Conservation (phyloP, 2,888 invertebrate genomes). For the Helobdella robusta region DNA sequence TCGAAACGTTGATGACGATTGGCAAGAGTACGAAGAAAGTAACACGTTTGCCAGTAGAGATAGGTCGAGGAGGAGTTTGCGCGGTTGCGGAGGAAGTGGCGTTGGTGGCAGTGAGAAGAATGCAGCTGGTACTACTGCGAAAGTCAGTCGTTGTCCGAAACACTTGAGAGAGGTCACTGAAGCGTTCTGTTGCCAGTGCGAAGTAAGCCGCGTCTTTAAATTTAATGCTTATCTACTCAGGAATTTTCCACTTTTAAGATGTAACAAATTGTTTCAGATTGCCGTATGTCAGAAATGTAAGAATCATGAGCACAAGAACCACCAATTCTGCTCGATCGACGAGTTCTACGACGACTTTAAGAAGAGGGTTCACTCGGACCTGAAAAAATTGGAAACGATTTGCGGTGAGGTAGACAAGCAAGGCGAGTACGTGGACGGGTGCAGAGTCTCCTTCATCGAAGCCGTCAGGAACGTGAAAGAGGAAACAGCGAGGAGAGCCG, state of each 20-base stretch:
- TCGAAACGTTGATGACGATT: not conserved
- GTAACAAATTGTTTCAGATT: not conserved
- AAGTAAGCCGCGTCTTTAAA: not conserved
- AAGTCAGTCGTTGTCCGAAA: not conserved
- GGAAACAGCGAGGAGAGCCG: conserved; percentile 18
- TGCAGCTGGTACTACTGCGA: not conserved
- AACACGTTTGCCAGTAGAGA: no score
- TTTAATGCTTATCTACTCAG: not conserved
- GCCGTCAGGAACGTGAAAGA: conserved; percentile 1
- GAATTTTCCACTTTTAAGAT: not conserved
- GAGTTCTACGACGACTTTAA: conserved; percentile 18
- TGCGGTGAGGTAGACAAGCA: conserved; percentile 18
- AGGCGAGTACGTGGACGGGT: not conserved
- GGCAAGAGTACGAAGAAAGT: conserved; percentile 3
- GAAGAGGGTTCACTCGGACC: not conserved
- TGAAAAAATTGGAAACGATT: conserved; percentile 13
- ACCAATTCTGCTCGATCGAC: conserved; percentile 16
- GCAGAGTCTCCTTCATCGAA: not conserved
- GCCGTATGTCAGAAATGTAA: conserved; percentile 11
- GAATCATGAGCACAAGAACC: conserved; percentile 4
- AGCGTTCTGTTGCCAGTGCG: conserved; percentile 14
- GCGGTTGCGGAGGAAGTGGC: no score
- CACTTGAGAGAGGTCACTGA: conserved; percentile 8
- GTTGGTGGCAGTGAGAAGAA: no score
- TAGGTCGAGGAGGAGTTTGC: no score